Base-by-base conservation (phyloP, 2,113 vertebrate species). In the Brachyhypopomus occidentalis region DNA sequence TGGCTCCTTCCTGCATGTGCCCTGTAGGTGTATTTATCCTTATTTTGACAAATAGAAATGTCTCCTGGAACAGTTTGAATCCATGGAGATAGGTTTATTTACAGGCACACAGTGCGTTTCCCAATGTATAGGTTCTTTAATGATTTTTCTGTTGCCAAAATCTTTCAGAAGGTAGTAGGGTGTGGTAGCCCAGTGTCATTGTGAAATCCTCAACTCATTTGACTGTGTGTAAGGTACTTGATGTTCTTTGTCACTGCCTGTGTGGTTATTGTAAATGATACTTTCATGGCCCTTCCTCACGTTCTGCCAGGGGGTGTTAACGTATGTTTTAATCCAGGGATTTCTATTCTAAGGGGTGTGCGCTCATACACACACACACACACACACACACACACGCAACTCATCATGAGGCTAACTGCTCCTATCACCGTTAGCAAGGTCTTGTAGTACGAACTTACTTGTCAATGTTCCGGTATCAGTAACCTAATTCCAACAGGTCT, bases 241-340 rank as follows among this genome's bases (percentile, higher is more conserved):
- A 73, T 70, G 58, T 36, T 41, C 60, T 76, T 36, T 81, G 77
- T 79, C 82, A 63, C 77, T 72, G 52, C 62, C 69, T 27, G 56
- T 30, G 66, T 67, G 72, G 19, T 75, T 36, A 85, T 83, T 86
- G 58, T 85, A 77, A 64, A 85, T 83, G 79, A 64, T 84, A 72
- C 82, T 80, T 67, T 64, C 81, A 14, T 75, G 74, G 56, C 72
- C 25, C 48, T 66, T 30, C 73, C 45, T 80, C 60, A 75, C 75
- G 22, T 27, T 12, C 52, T 52, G 27, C 41, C 25, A 63, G n/a
- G 23, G 22, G 55, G 41, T 8, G 19, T 63, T 19, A 52, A 69
- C 17, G 38, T 79, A 25, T 22, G 16, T 41, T 80, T 66, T 78
- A 78, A 67, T 73, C 71, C n/a, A 69, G 56, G 12, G 25, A 59